These are phyloP conservation scores for Papilio polyxenes DNA, from an alignment of 1,140 invertebrate species.

Conservation along the genomic window DNA sequence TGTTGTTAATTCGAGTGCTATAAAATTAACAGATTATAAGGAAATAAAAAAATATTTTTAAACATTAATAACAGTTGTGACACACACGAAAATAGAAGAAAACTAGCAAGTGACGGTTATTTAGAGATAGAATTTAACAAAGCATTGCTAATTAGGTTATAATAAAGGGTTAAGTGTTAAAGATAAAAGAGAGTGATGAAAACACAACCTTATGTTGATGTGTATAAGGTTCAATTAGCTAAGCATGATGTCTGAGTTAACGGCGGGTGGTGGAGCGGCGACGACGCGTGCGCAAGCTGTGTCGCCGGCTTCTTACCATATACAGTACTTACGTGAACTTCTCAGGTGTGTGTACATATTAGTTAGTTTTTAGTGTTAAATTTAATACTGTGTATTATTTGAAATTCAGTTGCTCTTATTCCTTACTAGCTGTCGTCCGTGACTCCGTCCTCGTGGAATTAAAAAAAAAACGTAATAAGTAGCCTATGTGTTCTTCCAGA, in stretches of 20 bases:
- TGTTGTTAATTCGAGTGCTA: too few relatives aligned
- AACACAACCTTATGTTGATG: background rate
- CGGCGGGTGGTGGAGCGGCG: conserved; percentile 58
- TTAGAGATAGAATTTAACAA: background rate
- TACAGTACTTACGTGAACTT: conserved; percentile 16
- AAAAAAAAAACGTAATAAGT: too few relatives aligned
- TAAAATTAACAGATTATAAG: too few relatives aligned
- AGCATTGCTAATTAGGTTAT: background rate
- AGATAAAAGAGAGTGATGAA: background rate
- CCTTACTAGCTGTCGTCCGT: too few relatives aligned
- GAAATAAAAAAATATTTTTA: too few relatives aligned
- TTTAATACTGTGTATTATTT: background rate
- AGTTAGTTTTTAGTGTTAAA: background rate
- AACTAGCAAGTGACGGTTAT: background rate
- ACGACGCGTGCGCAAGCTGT: conserved; percentile 58
- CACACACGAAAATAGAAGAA: too few relatives aligned
- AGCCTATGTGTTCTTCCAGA: too few relatives aligned
- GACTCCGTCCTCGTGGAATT: too few relatives aligned
- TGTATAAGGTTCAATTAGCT: conserved; percentile 42
- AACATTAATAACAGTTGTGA: too few relatives aligned
- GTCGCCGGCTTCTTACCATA: background rate
- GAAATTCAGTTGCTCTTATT: too few relatives aligned
- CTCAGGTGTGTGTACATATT: too few relatives aligned
- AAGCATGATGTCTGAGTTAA: conserved; percentile 46
- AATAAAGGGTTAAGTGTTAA: background rate